Evolutionary conservation across 2,113 vertebrate species (phyloP).

Genomic region (Crotalus viridis): DNA sequence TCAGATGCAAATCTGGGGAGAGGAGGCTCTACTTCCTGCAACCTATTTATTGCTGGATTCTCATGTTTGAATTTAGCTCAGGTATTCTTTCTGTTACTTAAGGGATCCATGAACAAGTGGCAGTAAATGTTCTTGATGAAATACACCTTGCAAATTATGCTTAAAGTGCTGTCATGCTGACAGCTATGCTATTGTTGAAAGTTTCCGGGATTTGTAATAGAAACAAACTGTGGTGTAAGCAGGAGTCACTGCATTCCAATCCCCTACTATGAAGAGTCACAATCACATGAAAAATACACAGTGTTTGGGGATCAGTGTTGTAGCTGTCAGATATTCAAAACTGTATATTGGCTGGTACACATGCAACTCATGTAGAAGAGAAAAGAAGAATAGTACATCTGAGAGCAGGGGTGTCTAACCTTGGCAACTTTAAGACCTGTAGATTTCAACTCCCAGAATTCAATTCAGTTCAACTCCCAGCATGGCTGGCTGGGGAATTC

Average conservation of each 20-base stretch:
- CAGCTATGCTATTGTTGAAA: not conserved
- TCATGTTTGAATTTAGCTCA: not conserved
- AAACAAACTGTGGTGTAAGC: constrained; percentile 17
- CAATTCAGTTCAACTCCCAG: not conserved
- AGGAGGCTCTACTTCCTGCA: not conserved
- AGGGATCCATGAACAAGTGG: not conserved
- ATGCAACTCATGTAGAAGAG: not conserved
- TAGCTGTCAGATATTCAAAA: not conserved
- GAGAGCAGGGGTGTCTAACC: not conserved
- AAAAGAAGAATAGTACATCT: not conserved
- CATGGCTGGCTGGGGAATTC: not conserved
- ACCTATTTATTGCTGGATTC: constrained; percentile 15
- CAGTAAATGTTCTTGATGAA: constrained; percentile 18
- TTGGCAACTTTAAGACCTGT: not conserved
- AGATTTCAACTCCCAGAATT: not conserved
- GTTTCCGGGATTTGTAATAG: constrained; percentile 21
- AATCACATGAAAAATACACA: not conserved
- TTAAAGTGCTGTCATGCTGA: not conserved
- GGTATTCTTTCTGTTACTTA: not conserved
- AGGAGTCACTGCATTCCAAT: not conserved
- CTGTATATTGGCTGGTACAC: not conserved
- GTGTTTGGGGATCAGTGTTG: not conserved
- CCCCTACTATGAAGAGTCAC: not conserved
- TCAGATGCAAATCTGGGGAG: not conserved
- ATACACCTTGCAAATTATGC: not conserved